Base-by-base conservation (phyloP, 2,888 invertebrate genomes). In the Andrena marginata region DNA sequence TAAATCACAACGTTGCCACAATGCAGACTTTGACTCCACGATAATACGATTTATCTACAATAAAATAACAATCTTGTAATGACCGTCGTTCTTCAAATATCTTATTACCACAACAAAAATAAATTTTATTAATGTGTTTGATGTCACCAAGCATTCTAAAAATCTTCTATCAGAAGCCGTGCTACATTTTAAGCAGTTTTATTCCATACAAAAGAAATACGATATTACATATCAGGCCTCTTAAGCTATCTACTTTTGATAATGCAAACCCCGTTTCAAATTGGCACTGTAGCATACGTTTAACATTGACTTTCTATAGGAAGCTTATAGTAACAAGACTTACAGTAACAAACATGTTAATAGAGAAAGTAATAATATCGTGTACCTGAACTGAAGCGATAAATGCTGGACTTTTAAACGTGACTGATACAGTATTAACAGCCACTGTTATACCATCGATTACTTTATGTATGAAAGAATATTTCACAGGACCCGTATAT, bases 371-470 rank as follows among this genome's bases (percentile, higher is more conserved):
- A 48, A 42, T 60, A 35, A 35, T 6, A 95, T 87, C 72, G 91
- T 85, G 60, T 88, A 99, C 99, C 97, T 99, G 98, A 94, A 99
- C 97, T 91, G 98, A 98, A 82, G 99, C 99, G 90, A 97, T 97
- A 95, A 99, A 99, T 74, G 98, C 98, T 89, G 98, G 97, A 94
- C 99, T 99, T 90, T 96, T 97, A 95, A 99, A 99, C 91, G 97
- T 97, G 91, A 99, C 96, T 94, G 97, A 97, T 79, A 99, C 98
- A 77, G 98, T 98, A 94, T 99, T 99, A 87, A 99, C 98, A 93
- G 97, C 96, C 87, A 99, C 97, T 62, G 98, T 99, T 92, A 99
- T 99, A 80, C 99, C 99, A 95, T 99, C 99, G 91, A 99, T 98
- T 80, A 99, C 98, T 96, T 98, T 97, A 93, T 98, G 97, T 80